Evolutionary conservation across 1,140 invertebrate genomes (phyloP), one percentile per base, ranked within the genome.

Genomic region (Drosophila carrolli): DNA sequence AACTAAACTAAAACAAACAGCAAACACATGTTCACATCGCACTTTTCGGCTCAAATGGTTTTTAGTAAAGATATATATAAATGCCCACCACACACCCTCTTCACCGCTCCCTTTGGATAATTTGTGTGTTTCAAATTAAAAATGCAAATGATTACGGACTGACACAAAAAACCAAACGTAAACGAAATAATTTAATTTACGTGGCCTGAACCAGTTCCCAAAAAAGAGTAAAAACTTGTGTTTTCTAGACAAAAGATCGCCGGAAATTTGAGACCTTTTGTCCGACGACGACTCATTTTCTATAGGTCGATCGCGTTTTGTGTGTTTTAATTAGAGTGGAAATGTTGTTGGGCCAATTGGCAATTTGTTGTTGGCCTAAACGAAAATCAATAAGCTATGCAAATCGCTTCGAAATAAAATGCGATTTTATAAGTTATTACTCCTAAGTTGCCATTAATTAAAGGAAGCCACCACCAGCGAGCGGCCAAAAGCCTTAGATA

Each of bases 391-490:
- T 89, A 89, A 90, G 88, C 74, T 79, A 89, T 84, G 75, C 73
- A 81, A 89, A 89, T 80, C 70, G 68, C 47, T 37, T 3, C 46
- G 40, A 60, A 71, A 50, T 58, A 50, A 70, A 71, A 89, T 90
- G 81, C 74, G 84, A 84, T 88, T 88, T 88, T 75, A 84, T 89
- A 89, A 89, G 73, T 90, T 89, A 89, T 89, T 90, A 84, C 74
- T 84, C 81, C 81, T 89, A 89, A 89, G 90, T 81, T 70, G 84
- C 67, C 84, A 89, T 89, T 90, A 90, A 89, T 89, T 89, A 89
- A 75, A 75, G 72, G 51, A 75, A 75, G 83, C 53, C 66, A 67
- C 29, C 29, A 32, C 6, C 29, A 32, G 58, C 62, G 47, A 74
- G 78, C 80, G 61, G 47, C 75, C 54, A 46, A 43, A 46, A 43